Percentiles rank a stretch among this genome's conserved stretches.
These are phyloP conservation scores for Aphelenchoides bicaudatus DNA, from an alignment of 2,888 invertebrate species.

Conservation along the genomic window DNA sequence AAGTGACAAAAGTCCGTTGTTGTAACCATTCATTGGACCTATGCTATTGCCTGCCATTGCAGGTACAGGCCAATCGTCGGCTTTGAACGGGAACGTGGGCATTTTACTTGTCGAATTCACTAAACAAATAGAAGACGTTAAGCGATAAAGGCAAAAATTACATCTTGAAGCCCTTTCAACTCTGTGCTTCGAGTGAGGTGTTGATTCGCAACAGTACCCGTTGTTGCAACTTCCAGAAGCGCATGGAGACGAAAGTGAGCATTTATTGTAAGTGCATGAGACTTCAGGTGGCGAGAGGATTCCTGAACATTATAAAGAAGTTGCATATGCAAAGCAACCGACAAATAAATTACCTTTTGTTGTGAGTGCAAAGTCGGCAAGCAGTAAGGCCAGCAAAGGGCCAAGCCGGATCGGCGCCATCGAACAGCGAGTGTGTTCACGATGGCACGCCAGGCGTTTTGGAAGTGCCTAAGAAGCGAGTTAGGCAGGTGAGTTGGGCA, in stretches of 20 bases:
- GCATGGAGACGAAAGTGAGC: constrained; percentile 53
- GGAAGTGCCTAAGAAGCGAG: too few species aligned
- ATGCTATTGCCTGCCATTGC: neutral
- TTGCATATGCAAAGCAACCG: neutral
- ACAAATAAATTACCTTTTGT: too few species aligned
- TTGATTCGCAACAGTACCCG: constrained; percentile 30
- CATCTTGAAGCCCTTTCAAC: neutral
- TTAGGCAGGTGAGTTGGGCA: too few species aligned
- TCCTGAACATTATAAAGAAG: neutral
- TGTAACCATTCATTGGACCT: neutral
- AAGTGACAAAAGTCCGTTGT: neutral
- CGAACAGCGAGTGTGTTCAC: constrained; percentile 6
- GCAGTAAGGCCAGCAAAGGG: neutral
- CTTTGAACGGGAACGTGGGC: neutral
- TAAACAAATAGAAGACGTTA: too few species aligned
- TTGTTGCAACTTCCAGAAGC: constrained; percentile 56
- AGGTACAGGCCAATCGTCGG: constrained; percentile 15
- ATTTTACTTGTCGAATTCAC: neutral
- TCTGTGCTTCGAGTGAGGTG: neutral
- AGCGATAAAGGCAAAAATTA: neutral
- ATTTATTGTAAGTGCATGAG: constrained; percentile 49
- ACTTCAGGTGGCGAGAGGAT: constrained; percentile 1
- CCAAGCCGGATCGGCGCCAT: constrained; percentile 3
- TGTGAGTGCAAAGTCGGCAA: neutral
- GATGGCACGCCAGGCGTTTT: constrained; percentile 1